Percentiles rank a stretch among this genome's conserved stretches.
Conservation (phyloP, 2,797 vertebrate species). For the Hybognathus amarus region DNA sequence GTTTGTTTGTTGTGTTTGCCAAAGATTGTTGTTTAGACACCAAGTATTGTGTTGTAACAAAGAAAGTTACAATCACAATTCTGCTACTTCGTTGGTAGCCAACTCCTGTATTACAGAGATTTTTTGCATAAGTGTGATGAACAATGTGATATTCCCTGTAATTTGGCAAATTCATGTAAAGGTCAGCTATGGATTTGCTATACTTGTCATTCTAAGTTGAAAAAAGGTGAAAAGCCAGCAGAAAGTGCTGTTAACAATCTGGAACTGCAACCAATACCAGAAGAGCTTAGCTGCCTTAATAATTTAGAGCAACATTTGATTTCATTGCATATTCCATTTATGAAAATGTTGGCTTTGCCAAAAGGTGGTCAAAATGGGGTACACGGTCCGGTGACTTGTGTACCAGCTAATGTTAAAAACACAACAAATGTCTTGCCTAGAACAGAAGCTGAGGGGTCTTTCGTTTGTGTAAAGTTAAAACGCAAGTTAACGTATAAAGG, state of each 20-base stretch:
- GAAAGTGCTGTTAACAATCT: constrained; percentile 40
- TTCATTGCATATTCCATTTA: constrained; percentile 37
- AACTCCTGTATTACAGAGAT: constrained; percentile 10
- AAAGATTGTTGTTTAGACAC: too few species aligned
- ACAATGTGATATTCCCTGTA: not conserved
- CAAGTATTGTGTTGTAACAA: constrained; percentile 21
- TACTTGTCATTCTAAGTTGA: constrained; percentile 37
- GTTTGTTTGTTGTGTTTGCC: too few species aligned
- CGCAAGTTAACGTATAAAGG: too few species aligned
- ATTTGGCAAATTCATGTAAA: not conserved
- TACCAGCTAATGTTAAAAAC: not conserved
- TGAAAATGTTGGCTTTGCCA: constrained; percentile 48
- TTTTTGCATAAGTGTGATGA: constrained; percentile 35
- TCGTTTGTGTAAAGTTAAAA: constrained; percentile 19
- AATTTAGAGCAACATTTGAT: constrained; percentile 47
- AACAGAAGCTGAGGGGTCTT: constrained; percentile 12
- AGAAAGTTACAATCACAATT: not conserved
- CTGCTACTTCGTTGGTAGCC: not conserved
- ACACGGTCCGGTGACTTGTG: constrained; percentile 42
- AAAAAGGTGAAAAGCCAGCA: constrained; percentile 37
- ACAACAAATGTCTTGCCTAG: constrained; percentile 41
- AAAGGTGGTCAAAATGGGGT: constrained; percentile 41
- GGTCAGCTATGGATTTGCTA: constrained; percentile 42
- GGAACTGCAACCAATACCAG: constrained; percentile 5
- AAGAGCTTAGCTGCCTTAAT: constrained; percentile 25